phyloP scores from a whole-genome alignment of 2,113 vertebrate genomes.

The Gasterosteus aculeatus region DNA sequence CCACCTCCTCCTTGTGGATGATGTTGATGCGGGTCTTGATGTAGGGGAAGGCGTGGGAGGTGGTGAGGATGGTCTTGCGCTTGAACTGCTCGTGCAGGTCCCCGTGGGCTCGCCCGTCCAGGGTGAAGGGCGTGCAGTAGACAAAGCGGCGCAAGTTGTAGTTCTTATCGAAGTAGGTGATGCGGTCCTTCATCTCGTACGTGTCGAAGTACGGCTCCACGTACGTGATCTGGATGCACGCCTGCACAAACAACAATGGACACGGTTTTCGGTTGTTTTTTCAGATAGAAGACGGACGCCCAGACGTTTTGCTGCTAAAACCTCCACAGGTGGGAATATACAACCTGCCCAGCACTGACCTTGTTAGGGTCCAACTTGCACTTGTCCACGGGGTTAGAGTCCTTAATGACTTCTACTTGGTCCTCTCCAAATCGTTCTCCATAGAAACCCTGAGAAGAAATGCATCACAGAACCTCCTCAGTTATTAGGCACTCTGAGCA shows the following conservation, averaged over 20 bases:
- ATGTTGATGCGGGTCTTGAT: slow-evolving; percentile 99
- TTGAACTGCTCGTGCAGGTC: slow-evolving; percentile 98
- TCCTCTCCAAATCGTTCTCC: slow-evolving; percentile 97
- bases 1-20: slow-evolving; percentile 97
- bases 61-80: slow-evolving; percentile 96
- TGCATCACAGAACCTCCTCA: background rate
- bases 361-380: slow-evolving; percentile 98
- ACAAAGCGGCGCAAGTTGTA: slow-evolving; percentile 97
- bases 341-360: slow-evolving; percentile 69
- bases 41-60: slow-evolving; percentile 97
- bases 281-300: background rate
- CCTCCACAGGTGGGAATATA: background rate
- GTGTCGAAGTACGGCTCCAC: slow-evolving; percentile 98
- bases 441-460: slow-evolving; percentile 89
- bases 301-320: background rate
- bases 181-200: slow-evolving; percentile 99
- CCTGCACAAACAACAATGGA: slow-evolving; percentile 74
- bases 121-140: slow-evolving; percentile 98
- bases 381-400: slow-evolving; percentile 98
- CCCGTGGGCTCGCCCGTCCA: slow-evolving; percentile 95
- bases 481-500: background rate
- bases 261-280: background rate
- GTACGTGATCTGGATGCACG: slow-evolving; percentile 97
- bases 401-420: slow-evolving; percentile 96
- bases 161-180: slow-evolving; percentile 99